Base-by-base conservation (phyloP, 1,140 invertebrate species). In the Melanaphis sacchari region DNA sequence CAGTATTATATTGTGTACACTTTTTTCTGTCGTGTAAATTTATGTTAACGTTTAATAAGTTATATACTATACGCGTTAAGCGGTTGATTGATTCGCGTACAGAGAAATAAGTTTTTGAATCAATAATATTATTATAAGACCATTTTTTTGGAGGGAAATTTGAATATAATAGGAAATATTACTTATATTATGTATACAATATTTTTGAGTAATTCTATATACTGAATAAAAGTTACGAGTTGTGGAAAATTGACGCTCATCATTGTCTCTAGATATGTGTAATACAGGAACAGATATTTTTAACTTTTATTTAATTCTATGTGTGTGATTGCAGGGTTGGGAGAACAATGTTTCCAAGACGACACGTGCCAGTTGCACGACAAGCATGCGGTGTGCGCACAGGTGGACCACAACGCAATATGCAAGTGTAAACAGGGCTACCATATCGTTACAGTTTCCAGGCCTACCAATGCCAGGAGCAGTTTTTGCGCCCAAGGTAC, bases 271-370 rank as follows among this genome's bases (percentile, higher is more conserved):
- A 82, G 38, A 9, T 82, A 82, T 2, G 7, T 82, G 24, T 82
- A 82, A 81, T 82, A 87, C 11, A 0, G 31, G 31, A 46, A 87
- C 9, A n/a, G 84, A 41, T 24, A 84, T 24, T 84, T 84, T 84
- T 3, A 84, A 84, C 82, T 84, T 84, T 84, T 8, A 84, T 84
- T n/a, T 46, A 15, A 6, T 87, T 89, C 40, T 21, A 7, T 41
- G 6, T 52, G 18, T 31, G 24, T 90, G 36, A 31, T 92, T 93
- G 97, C 97, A 95, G 97, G 96, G 95, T 95, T 98, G 94, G 97
- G 97, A 90, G 97, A 98, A 95, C 97, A 98, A 95, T 98, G 97
- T 95, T 97, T 97, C 95, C 98, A 98, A 95, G 96, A 96, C 94
- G 96, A 97, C 95, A 97, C 97, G 81, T 98, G 97, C 95, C 96